These are phyloP conservation scores for Mimachlamys varia DNA, from an alignment of 2,888 invertebrate species.

Conservation along the genomic window DNA sequence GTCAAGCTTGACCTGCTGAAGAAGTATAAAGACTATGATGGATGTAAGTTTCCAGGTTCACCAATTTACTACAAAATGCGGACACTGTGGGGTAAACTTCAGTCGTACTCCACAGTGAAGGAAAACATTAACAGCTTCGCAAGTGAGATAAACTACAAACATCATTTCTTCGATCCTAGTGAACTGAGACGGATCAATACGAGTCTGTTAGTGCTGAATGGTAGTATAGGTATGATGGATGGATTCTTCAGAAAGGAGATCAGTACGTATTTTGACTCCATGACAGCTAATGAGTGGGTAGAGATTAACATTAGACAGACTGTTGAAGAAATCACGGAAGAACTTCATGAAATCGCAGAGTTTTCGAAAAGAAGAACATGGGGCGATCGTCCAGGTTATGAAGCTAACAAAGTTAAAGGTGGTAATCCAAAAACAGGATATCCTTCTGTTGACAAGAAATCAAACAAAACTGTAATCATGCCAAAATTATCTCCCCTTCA, in stretches of 20 bases:
- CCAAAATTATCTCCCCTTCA: not conserved
- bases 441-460: not conserved
- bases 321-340: constrained; percentile 27
- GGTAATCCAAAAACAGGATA: not conserved
- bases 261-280: constrained; percentile 49
- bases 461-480: not conserved
- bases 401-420: not conserved
- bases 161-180: constrained; percentile 57
- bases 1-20: constrained; percentile 52
- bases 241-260: constrained; percentile 47
- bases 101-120: not conserved
- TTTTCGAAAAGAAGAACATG: not conserved
- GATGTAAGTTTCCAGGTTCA: constrained; percentile 82
- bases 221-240: constrained; percentile 38
- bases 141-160: constrained; percentile 54
- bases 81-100: not conserved
- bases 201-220: constrained; percentile 40
- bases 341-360: not conserved
- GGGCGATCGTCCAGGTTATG: not conserved
- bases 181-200: constrained; percentile 51
- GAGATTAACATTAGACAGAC: constrained; percentile 40
- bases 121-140: constrained; percentile 56
- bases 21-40: constrained; percentile 45
- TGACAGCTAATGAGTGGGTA: constrained; percentile 61
- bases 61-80: constrained; percentile 76